Conservation (phyloP, 2,888 invertebrate genomes). For the Mesochorus sp. region DNA sequence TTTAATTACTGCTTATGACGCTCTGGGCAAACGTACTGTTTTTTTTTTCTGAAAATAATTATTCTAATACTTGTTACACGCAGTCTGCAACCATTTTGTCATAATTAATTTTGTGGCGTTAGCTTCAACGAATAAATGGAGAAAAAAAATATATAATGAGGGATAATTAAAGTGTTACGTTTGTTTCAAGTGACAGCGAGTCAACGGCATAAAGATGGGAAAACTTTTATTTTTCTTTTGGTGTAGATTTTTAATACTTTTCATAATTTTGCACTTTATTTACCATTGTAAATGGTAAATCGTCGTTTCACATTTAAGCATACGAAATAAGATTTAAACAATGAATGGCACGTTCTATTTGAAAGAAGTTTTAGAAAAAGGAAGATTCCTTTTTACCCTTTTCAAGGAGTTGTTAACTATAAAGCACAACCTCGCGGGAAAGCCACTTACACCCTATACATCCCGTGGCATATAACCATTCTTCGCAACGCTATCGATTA, state of each 20-base stretch:
- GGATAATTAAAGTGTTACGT: not conserved
- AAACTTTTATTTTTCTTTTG: no score
- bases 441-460: not conserved
- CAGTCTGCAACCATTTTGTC: not conserved
- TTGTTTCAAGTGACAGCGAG: no score
- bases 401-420: no score
- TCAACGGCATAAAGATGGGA: no score
- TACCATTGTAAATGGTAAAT: no score
- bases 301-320: no score
- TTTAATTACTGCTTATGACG: constrained; percentile 5
- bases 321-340: no score
- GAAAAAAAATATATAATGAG: not conserved
- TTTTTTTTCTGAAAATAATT: constrained; percentile 36
- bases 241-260: no score
- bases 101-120: constrained; percentile 1
- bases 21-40: constrained; percentile 4
- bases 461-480: not conserved
- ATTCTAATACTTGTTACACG: not conserved
- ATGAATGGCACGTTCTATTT: not conserved
- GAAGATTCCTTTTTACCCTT: no score
- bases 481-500: constrained; percentile 31
- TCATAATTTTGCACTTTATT: no score
- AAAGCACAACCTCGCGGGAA: no score
- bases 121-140: not conserved
- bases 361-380: no score